These are phyloP conservation scores for Aspidapion aeneum DNA, from an alignment of 2,888 invertebrate genomes.

Conservation along the genomic window DNA sequence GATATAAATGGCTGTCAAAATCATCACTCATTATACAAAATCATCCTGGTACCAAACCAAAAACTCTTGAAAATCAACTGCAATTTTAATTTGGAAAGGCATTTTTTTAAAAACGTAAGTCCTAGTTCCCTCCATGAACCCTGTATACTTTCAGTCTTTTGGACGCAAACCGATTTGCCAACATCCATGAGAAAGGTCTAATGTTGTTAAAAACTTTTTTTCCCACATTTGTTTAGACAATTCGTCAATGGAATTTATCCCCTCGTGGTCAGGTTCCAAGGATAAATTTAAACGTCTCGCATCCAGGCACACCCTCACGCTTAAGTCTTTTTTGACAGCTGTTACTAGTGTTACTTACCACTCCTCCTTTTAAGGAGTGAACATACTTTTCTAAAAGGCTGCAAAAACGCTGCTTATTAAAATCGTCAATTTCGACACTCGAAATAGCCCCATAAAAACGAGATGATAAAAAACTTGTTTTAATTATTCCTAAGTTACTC, in stretches of 20 bases:
- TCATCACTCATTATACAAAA: conserved; percentile 20
- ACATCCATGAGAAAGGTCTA: conserved; percentile 30
- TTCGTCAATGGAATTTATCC: conserved; percentile 19
- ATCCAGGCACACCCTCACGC: too few species aligned
- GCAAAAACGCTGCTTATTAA: background rate
- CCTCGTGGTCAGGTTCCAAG: conserved; percentile 17
- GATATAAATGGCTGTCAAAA: background rate
- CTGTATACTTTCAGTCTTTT: conserved; percentile 27
- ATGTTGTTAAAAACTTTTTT: conserved; percentile 20
- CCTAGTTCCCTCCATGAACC: conserved; percentile 19
- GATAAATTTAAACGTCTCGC: conserved; percentile 14
- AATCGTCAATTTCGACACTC: background rate
- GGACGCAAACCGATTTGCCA: conserved; percentile 28
- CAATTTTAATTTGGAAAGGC: conserved; percentile 23
- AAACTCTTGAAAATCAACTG: conserved; percentile 21
- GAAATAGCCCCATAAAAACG: background rate
- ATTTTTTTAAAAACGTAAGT: conserved; percentile 18
- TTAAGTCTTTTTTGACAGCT: too few species aligned
- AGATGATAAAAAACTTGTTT: background rate
- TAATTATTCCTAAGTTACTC: background rate
- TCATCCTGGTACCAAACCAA: conserved; percentile 23
- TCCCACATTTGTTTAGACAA: conserved; percentile 23
- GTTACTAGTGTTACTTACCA: conserved; percentile 12
- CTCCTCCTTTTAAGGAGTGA: too few species aligned
- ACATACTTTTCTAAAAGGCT: background rate